Conservation (phyloP, 1,140 invertebrate genomes). For the Brachionus plicatilis region DNA sequence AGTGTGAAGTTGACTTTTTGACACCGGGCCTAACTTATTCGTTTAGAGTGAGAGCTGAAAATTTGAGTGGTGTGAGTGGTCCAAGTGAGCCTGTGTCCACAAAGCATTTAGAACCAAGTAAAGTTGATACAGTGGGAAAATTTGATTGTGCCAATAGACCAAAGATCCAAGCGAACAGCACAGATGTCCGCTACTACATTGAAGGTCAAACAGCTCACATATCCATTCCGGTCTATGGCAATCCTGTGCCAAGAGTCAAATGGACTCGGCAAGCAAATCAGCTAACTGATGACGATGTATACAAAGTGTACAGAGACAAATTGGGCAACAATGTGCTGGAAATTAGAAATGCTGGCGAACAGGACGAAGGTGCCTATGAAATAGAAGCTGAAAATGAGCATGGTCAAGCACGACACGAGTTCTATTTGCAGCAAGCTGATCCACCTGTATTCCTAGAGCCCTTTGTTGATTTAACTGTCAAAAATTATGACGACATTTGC, state of each 20-base stretch:
- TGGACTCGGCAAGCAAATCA: constrained; percentile 60
- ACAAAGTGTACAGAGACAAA: constrained; percentile 69
- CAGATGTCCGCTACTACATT: constrained; percentile 77
- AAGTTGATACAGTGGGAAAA: neutral
- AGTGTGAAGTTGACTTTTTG: neutral
- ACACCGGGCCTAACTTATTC: neutral
- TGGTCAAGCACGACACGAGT: constrained; percentile 73
- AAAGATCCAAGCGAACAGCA: constrained; percentile 72
- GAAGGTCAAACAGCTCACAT: constrained; percentile 77
- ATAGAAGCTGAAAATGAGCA: constrained; percentile 85
- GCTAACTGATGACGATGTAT: neutral
- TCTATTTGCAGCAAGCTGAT: constrained; percentile 80
- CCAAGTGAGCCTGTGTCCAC: neutral
- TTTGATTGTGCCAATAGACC: constrained; percentile 44
- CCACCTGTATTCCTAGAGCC: constrained; percentile 80
- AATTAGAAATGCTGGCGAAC: constrained; percentile 33
- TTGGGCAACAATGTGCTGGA: constrained; percentile 66
- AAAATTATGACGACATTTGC: constrained; percentile 62
- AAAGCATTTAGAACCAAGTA: neutral
- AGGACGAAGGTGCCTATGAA: constrained; percentile 84
- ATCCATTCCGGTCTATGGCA: constrained; percentile 86
- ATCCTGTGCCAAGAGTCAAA: constrained; percentile 79
- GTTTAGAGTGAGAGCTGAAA: constrained; percentile 30
- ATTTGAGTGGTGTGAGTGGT: constrained; percentile 11
- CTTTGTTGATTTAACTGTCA: constrained; percentile 69